Base-by-base conservation (phyloP, 2,888 invertebrate genomes). In the Leucophenga montana region DNA sequence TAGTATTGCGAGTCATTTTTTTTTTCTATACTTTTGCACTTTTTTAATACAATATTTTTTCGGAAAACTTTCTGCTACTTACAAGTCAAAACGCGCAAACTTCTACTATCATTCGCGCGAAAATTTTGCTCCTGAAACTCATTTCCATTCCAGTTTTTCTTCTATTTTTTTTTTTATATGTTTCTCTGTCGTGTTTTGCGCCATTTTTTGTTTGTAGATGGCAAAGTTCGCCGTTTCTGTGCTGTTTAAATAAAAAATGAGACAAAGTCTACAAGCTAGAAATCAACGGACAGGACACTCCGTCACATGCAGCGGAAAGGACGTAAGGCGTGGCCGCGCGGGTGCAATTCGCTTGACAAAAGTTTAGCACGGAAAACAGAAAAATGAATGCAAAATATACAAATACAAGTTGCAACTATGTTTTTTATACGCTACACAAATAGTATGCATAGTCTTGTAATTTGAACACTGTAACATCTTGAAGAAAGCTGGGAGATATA, bases 201-300 rank as follows among this genome's bases (percentile, higher is more conserved):
- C 76, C 76, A 77, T 77, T 77, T 77, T 70, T 62, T 64, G 20
- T 68, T 65, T 20, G 48, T 50, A 61, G 33, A 57, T 67, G 69
- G 50, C 65, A 68, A 76, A 77, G 77, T 80, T 77, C 75, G 72
- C 67, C 74, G 77, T 71, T 18, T n/a, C 78, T 78, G 78, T 73
- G 69, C 71, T 77, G 77, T 77, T 72, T 78, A 75, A 80, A 80
- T 79, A 79, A 78, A 74, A 77, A 79, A 79, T 79, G 78, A 78
- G 77, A 78, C 80, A 80, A 77, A 77, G 78, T 77, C 78, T 76
- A 72, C 67, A 66, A 67, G 72, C 59, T 59, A 33, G 31, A 59
- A 59, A 59, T 59, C 59, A 59, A n/a, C 18, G n/a, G n/a, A 31
- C 14, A 57, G 8, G 27, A 27, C 39, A 39, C 11, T 39, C 9